Evolutionary conservation across 2,113 vertebrate species (phyloP), one percentile per base, ranked within the genome.

Genomic region (Proterorhinus semilunaris): DNA sequence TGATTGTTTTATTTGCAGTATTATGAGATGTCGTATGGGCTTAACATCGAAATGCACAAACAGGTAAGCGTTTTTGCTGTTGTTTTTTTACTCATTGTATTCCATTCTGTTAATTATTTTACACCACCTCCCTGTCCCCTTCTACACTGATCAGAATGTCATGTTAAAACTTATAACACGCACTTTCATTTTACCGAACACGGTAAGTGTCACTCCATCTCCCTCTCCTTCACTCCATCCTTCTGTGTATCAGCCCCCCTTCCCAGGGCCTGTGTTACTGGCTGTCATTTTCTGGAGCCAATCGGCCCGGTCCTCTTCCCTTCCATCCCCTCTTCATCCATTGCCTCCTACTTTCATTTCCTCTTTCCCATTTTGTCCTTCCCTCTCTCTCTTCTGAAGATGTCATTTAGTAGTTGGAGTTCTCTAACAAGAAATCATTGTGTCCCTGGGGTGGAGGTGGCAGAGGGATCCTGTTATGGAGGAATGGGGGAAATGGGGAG

Each of bases 1-100:
- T 9, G 27, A 36, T 36, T 27, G 27, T 36, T 82, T 10, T 87
- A 8, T 93, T 93, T 90, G 78, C 92, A 99, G 97, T 99, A 99
- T 92, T 99, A 99, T 4, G 97, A 99, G 90, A 99, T 99, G 97
- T 99, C 97, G 76, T 99, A 99, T 76, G 96, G 97, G 79, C 94
- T 98, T 94, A 98, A 98, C 92, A 98, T 98, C 90, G 96, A 98
- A 92, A 99, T 99, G 97, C 97, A 99, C 90, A 98, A 99, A 90
- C 97, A 99, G 96, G 96, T 98, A 92, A 92, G 95, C 88, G 13
- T 55, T 9, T 27, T 61, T 81, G 6, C 10, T 0, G 15, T 16
- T 53, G 15, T 16, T 69, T 5, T 57, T 13, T 66, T 27, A 43
- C 12, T 8, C 6, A 1, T 5, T 5, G 44, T 8, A 0, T 61